Evolutionary conservation across 1,140 invertebrate species (phyloP).

Genomic region (Ostrea edulis): DNA sequence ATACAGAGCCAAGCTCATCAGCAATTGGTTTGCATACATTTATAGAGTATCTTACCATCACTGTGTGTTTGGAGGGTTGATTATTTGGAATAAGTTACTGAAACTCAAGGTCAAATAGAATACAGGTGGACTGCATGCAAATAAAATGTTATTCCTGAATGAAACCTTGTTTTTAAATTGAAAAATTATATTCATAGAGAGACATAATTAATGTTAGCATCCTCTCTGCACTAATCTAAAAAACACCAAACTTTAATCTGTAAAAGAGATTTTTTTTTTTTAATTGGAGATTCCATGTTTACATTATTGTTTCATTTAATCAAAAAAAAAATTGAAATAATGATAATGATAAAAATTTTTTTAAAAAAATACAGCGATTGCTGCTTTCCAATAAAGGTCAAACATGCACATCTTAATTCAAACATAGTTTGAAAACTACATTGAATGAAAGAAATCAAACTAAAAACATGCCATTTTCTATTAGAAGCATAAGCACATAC

Average conservation of each 20-base stretch:
- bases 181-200: no score
- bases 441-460: not conserved
- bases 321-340: no score
- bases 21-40: not conserved
- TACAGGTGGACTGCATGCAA: not conserved
- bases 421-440: not conserved
- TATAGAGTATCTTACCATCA: not conserved
- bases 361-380: no score
- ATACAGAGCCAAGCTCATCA: slow-evolving; percentile 56
- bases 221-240: no score
- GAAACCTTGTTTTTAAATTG: no score
- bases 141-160: not conserved
- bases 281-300: no score
- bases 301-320: no score
- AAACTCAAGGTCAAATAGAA: not conserved
- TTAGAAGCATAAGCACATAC: not conserved
- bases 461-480: not conserved
- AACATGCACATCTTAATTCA: not conserved
- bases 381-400: no score
- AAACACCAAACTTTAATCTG: no score
- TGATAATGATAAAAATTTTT: no score
- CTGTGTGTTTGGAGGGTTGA: not conserved
- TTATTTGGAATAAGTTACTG: not conserved
- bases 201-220: no score
- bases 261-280: no score